Evolutionary conservation across 64 coral and sea anemone species (phyloP), one percentile per base, ranked within the genome.

Genomic region (Trachythela sp.): DNA sequence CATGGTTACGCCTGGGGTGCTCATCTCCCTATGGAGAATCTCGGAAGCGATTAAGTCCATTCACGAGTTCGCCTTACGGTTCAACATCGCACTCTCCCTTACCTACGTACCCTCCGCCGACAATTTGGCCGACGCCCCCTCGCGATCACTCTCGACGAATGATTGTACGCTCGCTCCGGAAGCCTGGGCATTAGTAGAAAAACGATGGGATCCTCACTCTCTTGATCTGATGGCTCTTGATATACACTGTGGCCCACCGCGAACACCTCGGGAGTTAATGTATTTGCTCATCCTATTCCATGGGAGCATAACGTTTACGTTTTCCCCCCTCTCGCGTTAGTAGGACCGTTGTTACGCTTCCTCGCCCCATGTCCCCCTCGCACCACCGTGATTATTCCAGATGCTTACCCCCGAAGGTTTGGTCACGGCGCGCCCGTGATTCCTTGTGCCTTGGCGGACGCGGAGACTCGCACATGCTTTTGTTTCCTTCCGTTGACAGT

Each of bases 141-240:
- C 84, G 22, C 4, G 67, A 31, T 35, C 29, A n/a, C 72, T 39
- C 37, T 87, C 90, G 0, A 36, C 48, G 15, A 11, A 29, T 22
- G 85, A 92, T 59, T 40, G 24, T 0, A 87, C 13, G 70, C 31
- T 91, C 2, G 1, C 67, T 0, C 64, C 26, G 38, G 9, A 9
- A 14, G 2, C 49, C 8, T 91, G 85, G 90, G 35, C 50, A 24
- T 9, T 8, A 0, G 13, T 91, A 0, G 64, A 91, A 15, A 10
- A 39, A 2, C 10, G 36, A 11, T 3, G 4, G 13, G 84, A 56
- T 0, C 85, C 90, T 0, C 84, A 87, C 35, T 37, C 90, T 22
- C 76, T 91, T 27, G 84, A 91, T 40, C 32, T 86, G 3, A 87
- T 91, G 84, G 85, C 90, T 4, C 68, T 91, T 2, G 60, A 86